Evolutionary conservation across 2,797 vertebrate species (phyloP).

Genomic region (Sebastes aleutianus): DNA sequence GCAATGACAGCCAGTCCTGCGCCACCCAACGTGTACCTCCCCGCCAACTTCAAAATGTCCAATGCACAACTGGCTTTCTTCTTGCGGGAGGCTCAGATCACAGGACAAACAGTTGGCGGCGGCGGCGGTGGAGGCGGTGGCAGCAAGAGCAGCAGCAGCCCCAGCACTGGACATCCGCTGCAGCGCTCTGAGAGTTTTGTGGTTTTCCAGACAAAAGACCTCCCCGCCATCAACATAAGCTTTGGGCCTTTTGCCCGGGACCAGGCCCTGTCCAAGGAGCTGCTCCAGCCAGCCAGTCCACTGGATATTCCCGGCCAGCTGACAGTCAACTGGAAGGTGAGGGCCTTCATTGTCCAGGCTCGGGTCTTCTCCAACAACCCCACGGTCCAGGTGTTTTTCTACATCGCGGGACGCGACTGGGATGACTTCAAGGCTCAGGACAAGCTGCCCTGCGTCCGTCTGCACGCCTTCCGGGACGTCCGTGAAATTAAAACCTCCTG

Average conservation of each 20-base stretch:
- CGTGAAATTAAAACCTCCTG: constrained; percentile 93
- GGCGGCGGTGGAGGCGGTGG: background rate
- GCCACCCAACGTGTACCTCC: constrained; percentile 84
- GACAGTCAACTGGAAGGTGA: constrained; percentile 98
- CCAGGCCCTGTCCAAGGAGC: constrained; percentile 90
- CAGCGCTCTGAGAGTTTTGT: constrained; percentile 95
- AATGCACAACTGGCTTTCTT: constrained; percentile 97
- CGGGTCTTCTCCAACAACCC: constrained; percentile 91
- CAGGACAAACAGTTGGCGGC: constrained; percentile 57
- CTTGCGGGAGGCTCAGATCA: constrained; percentile 85
- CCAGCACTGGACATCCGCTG: constrained; percentile 79
- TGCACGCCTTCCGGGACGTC: constrained; percentile 93
- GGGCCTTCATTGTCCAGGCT: constrained; percentile 93
- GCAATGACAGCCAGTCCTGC: constrained; percentile 72
- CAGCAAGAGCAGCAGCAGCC: constrained; percentile 19
- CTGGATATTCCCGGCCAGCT: constrained; percentile 91
- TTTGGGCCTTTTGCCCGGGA: constrained; percentile 92
- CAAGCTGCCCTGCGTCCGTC: constrained; percentile 90
- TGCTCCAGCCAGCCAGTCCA: constrained; percentile 93
- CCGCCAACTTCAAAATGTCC: constrained; percentile 94
- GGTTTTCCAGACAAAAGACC: constrained; percentile 97
- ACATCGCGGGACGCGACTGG: constrained; percentile 96
- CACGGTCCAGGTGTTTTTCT: constrained; percentile 94
- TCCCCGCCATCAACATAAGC: constrained; percentile 93
- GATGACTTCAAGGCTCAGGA: constrained; percentile 92